Evolutionary conservation across 1,140 invertebrate species (phyloP).

Genomic region (Zeugodacus cucurbitae): DNA sequence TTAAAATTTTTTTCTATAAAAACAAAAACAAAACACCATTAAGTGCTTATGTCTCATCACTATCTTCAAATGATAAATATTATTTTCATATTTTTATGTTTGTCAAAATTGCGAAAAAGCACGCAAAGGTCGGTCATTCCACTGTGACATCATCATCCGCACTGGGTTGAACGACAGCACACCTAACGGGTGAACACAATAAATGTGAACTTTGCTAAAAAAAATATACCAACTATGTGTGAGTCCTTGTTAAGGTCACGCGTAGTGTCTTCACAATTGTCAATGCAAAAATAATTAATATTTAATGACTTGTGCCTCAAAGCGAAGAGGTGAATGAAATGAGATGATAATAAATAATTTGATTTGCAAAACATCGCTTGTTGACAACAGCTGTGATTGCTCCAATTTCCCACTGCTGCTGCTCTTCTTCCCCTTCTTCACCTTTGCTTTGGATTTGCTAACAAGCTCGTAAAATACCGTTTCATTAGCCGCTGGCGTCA

Average conservation of each 20-base stretch:
- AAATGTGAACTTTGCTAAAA: not conserved
- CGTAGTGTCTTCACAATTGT: not conserved
- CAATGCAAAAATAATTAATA: not conserved
- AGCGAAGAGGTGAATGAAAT: not conserved
- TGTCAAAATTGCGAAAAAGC: not conserved
- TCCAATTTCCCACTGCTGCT: not conserved
- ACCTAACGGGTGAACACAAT: not conserved
- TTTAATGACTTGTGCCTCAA: not conserved
- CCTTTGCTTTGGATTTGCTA: not conserved
- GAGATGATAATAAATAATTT: not conserved
- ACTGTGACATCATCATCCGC: not conserved
- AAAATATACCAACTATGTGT: not conserved
- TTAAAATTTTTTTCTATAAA: too few species aligned
- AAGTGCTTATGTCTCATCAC: too few species aligned
- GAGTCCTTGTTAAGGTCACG: slow-evolving; percentile 10
- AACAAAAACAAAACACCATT: too few species aligned
- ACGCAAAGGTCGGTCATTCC: not conserved
- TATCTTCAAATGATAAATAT: too few species aligned
- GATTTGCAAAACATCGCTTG: not conserved
- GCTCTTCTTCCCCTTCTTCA: not conserved
- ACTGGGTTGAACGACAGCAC: not conserved
- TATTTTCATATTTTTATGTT: too few species aligned
- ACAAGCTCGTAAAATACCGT: not conserved
- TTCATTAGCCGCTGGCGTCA: not conserved
- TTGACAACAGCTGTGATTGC: slow-evolving; percentile 9